These are phyloP conservation scores for Danio tinwini DNA, from an alignment of 2,797 vertebrate genomes.

Conservation along the genomic window DNA sequence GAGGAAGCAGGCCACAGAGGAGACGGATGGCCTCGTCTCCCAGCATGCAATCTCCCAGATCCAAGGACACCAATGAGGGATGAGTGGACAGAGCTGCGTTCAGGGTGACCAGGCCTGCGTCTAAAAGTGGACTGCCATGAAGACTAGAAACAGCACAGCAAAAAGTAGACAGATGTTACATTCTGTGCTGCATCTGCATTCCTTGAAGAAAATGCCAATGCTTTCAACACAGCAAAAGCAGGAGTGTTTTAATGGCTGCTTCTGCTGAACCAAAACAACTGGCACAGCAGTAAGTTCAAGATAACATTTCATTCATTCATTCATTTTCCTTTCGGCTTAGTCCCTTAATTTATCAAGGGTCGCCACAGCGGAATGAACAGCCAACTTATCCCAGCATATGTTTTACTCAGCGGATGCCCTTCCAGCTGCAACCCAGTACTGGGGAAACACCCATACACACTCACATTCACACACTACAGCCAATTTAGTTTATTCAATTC, in stretches of 20 bases:
- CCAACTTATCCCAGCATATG: too few species aligned
- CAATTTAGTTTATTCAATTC: too few species aligned
- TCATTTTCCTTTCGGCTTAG: too few species aligned
- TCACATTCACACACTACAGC: too few species aligned
- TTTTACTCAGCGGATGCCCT: too few species aligned
- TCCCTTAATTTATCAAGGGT: too few species aligned
- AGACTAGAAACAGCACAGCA: constrained; percentile 75
- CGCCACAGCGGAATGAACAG: too few species aligned
- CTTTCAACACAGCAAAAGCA: neutral
- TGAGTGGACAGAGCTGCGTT: constrained; percentile 89
- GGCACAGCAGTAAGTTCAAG: neutral
- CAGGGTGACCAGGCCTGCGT: constrained; percentile 88
- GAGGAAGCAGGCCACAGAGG: constrained; percentile 93
- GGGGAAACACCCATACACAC: too few species aligned
- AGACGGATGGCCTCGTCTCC: constrained; percentile 91
- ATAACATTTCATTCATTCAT: too few species aligned
- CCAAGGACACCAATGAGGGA: constrained; percentile 90
- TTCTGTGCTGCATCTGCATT: constrained; percentile 13
- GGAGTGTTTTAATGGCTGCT: neutral
- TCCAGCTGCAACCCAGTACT: too few species aligned
- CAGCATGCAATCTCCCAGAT: constrained; percentile 95
- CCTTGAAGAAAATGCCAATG: neutral
- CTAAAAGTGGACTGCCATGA: constrained; percentile 91
- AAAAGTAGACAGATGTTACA: neutral
- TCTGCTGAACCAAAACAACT: neutral